Conservation (phyloP, 2,797 vertebrate species). For the Geotrypetes seraphini region DNA sequence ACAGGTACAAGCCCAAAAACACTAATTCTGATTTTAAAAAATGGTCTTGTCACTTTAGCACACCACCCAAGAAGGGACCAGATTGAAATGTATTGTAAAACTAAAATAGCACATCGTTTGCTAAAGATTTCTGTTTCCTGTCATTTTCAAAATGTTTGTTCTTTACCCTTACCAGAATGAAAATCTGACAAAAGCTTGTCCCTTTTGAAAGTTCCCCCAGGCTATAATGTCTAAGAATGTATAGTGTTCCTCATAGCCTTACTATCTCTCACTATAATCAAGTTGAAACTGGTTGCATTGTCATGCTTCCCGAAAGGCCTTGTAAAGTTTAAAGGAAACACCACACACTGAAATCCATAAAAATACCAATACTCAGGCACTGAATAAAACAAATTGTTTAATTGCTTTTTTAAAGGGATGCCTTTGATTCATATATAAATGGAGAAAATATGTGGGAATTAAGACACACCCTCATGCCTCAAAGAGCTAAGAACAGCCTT, state of each 20-base stretch:
- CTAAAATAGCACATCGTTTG: too few species aligned
- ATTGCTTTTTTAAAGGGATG: constrained; percentile 45
- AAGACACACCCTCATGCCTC: constrained; percentile 42
- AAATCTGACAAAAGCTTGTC: constrained; percentile 23
- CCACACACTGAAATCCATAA: constrained; percentile 22
- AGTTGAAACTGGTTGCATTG: constrained; percentile 29
- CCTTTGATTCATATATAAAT: constrained; percentile 47
- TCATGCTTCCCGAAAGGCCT: constrained; percentile 34
- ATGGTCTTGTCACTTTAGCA: too few species aligned
- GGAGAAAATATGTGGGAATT: constrained; percentile 28
- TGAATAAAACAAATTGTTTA: constrained; percentile 33
- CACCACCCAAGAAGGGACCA: too few species aligned
- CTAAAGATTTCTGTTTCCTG: too few species aligned
- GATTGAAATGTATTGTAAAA: too few species aligned
- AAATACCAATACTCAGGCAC: constrained; percentile 29
- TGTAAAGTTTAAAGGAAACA: constrained; percentile 38
- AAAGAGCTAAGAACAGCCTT: constrained; percentile 9
- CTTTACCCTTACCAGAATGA: constrained; percentile 39
- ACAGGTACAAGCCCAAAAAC: too few species aligned
- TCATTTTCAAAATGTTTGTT: constrained; percentile 18
- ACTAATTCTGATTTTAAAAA: too few species aligned
- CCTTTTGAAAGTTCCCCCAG: too few species aligned
- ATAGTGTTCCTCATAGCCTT: constrained; percentile 32
- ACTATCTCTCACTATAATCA: constrained; percentile 12
- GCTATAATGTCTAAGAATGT: constrained; percentile 25